Evolutionary conservation across 2,113 vertebrate genomes (phyloP).

Genomic region (Jaculus jaculus): DNA sequence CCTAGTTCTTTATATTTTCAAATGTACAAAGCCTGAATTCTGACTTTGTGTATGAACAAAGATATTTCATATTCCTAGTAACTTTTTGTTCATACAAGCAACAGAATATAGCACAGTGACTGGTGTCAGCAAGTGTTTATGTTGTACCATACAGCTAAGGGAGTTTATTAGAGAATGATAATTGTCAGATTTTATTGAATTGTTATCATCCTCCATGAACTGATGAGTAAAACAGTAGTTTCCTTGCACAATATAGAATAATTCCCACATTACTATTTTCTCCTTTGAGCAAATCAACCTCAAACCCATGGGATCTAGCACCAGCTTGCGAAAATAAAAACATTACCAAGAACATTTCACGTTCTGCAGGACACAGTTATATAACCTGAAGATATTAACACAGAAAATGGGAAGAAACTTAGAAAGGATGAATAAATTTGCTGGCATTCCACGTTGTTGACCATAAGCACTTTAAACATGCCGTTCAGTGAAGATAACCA

Average conservation of each 20-base stretch:
- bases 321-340: slow-evolving; percentile 60
- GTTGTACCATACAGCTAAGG: slow-evolving; percentile 16
- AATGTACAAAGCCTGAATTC: neutral
- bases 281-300: slow-evolving; percentile 67
- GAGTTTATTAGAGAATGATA: slow-evolving; percentile 70
- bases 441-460: neutral
- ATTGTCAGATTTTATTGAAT: slow-evolving; percentile 67
- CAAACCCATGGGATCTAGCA: slow-evolving; percentile 63
- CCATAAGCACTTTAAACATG: slow-evolving; percentile 43
- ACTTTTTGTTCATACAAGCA: neutral
- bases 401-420: slow-evolving; percentile 24
- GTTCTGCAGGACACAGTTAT: slow-evolving; percentile 76
- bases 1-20: neutral
- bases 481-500: slow-evolving; percentile 26
- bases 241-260: slow-evolving; percentile 62
- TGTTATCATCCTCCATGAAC: slow-evolving; percentile 69
- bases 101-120: neutral
- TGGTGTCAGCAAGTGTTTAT: slow-evolving; percentile 45
- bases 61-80: neutral
- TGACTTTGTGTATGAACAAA: neutral
- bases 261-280: slow-evolving; percentile 80
- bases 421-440: slow-evolving; percentile 8
- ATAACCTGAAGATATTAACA: slow-evolving; percentile 48
- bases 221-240: slow-evolving; percentile 74
- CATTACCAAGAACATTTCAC: slow-evolving; percentile 58